Evolutionary conservation across 2,113 vertebrate genomes (phyloP), one percentile per base, ranked within the genome.

Genomic region (Eubucco bourcierii): DNA sequence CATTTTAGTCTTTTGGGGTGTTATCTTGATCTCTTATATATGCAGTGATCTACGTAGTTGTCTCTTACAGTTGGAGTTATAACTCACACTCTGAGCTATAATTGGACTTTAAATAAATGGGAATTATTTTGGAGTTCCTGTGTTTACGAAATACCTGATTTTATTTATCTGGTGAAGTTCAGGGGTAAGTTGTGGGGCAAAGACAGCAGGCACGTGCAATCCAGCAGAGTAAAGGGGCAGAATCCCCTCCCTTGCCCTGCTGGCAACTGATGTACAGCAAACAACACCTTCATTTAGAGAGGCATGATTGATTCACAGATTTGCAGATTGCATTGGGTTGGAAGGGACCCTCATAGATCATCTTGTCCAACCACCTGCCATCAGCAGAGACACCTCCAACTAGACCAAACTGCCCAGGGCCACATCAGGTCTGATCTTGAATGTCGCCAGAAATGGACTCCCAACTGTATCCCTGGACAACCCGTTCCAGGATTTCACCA

Each of bases 261-360:
- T n/a, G n/a, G n/a, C n/a, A n/a, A n/a, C n/a, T 24, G 10, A 29
- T 18, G 10, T 18, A 63, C 10, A 50, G 4, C 8, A 56, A 60
- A 63, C 8, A 55, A 64, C 3, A 15, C 2, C 6, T 78, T 74
- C 60, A 33, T 61, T 59, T 52, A 29, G 7, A 56, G 27, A 52
- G 2, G 11, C 0, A 0, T 0, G 0, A 1, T 39, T 80, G 24
- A 33, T 52, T 56, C 23, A 52, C 50, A 52, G 50, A 52, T 52
- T 52, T 52, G 50, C 23, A 52, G 50, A 52, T 52, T 52, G 50
- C 50, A 25, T 52, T 52, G 50, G 12, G 23, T 52, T 52, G 50
- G 50, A 52, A 13, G 50, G 23, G 50, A 52, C 50, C 50, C 23
- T 52, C 50, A 52, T 24, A 13, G 50, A 23, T 24, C 50, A 52